A percentile compares a stretch with the other conserved stretches of the same genome.
Conservation (phyloP, 2,113 vertebrate species). For the Telmatochromis sp. region DNA sequence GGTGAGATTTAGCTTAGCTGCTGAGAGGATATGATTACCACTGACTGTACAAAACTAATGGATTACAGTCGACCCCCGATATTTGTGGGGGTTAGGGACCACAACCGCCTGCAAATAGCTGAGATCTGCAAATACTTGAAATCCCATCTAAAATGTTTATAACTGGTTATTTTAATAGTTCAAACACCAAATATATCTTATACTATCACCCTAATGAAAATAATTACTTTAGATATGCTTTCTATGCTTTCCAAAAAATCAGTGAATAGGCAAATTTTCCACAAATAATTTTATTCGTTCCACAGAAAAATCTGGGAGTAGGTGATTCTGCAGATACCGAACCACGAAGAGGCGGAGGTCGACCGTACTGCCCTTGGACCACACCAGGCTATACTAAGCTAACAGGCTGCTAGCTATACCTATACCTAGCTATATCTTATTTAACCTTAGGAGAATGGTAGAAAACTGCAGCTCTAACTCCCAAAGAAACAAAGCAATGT, state of each 20-base stretch:
- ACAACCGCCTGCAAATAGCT: not conserved
- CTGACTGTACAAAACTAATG: not conserved
- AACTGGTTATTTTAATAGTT: not conserved
- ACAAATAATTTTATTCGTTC: fast-evolving
- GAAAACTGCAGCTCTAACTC: not conserved
- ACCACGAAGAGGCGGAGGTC: not conserved
- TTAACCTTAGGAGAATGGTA: not conserved
- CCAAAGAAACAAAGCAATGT: not conserved
- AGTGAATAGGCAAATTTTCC: not conserved
- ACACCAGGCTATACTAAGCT: not conserved
- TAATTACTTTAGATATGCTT: not conserved
- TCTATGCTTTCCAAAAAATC: not conserved
- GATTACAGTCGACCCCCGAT: not conserved
- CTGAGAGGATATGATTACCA: not conserved
- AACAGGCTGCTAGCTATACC: not conserved
- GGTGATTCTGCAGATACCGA: not conserved
- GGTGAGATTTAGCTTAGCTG: not conserved
- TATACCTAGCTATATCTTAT: no score
- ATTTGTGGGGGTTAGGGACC: not conserved
- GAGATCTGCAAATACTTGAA: not conserved
- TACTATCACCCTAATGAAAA: not conserved
- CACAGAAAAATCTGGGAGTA: not conserved
- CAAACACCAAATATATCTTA: not conserved
- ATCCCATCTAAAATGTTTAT: not conserved
- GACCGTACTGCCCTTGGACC: fast-evolving